phyloP scores from a whole-genome alignment of 2,113 vertebrate species.

The Nannospalax galili region DNA sequence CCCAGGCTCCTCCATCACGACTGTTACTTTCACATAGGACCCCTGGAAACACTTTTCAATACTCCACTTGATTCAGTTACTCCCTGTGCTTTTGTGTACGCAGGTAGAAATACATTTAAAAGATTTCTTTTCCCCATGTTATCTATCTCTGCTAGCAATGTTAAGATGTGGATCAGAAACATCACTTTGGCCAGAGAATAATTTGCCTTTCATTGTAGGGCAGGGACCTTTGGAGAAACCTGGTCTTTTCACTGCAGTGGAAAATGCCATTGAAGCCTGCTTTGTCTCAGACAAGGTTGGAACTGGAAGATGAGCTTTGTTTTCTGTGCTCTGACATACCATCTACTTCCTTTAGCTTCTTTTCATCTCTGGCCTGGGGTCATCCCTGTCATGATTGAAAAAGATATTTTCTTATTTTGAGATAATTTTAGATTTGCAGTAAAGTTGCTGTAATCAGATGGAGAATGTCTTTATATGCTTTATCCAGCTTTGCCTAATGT shows the following conservation, averaged over 20 bases:
- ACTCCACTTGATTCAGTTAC: not conserved
- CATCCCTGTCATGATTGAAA: not conserved
- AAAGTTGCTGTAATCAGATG: not conserved
- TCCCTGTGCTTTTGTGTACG: not conserved
- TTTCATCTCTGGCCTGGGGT: not conserved
- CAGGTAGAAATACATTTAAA: not conserved
- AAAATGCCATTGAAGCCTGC: not conserved
- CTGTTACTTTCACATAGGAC: not conserved
- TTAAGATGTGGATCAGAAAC: not conserved
- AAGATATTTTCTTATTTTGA: not conserved
- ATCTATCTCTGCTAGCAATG: not conserved
- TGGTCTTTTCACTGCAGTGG: not conserved
- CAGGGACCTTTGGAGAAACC: not conserved
- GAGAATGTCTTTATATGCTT: not conserved
- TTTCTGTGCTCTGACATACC: not conserved
- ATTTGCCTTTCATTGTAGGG: not conserved
- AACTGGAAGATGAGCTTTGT: not conserved
- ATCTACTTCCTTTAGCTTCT: not conserved
- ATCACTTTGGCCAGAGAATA: not conserved
- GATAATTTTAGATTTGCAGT: conserved; percentile 37
- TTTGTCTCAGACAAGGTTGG: not conserved
- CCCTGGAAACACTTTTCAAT: not conserved
- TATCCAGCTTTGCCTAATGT: not conserved
- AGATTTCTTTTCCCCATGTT: not conserved
- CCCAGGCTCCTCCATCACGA: not conserved